These are phyloP conservation scores for Ichneumon xanthorius DNA, from an alignment of 2,888 invertebrate genomes.

Conservation along the genomic window DNA sequence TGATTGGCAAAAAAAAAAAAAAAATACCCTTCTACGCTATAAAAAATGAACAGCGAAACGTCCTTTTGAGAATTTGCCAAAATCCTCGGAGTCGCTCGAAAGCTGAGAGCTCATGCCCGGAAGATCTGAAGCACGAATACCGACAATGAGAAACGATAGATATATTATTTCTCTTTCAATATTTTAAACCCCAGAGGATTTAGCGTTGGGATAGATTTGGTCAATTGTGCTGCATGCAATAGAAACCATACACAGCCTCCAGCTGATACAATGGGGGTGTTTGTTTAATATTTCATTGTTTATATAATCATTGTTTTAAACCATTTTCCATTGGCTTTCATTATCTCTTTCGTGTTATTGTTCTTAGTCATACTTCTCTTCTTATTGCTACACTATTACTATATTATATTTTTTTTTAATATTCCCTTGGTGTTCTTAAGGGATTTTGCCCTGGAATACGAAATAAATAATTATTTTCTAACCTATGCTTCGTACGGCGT, in stretches of 20 bases:
- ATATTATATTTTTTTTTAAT: background rate
- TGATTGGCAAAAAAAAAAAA: background rate
- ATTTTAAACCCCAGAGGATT: background rate
- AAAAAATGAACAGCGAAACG: no score
- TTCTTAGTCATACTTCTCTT: background rate
- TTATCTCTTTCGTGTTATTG: background rate
- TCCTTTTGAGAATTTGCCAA: background rate
- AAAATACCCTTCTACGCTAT: no score
- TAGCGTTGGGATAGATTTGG: background rate
- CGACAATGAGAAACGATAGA: background rate
- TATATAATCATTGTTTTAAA: background rate
- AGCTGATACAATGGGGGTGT: background rate
- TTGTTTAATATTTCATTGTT: slow-evolving; percentile 1
- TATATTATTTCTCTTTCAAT: background rate
- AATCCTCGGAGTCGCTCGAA: background rate
- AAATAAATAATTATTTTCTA: background rate
- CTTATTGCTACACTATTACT: background rate
- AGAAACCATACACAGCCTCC: background rate
- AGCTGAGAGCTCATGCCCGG: background rate
- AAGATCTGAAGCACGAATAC: background rate
- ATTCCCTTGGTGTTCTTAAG: background rate
- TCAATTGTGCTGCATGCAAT: no score
- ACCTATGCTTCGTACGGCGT: background rate
- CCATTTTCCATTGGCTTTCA: background rate
- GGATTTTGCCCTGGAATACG: background rate